A percentile compares a stretch with the other conserved stretches of the same genome.
phyloP scores from a whole-genome alignment of 2,888 invertebrate species.

The Apotomis betuletana region DNA sequence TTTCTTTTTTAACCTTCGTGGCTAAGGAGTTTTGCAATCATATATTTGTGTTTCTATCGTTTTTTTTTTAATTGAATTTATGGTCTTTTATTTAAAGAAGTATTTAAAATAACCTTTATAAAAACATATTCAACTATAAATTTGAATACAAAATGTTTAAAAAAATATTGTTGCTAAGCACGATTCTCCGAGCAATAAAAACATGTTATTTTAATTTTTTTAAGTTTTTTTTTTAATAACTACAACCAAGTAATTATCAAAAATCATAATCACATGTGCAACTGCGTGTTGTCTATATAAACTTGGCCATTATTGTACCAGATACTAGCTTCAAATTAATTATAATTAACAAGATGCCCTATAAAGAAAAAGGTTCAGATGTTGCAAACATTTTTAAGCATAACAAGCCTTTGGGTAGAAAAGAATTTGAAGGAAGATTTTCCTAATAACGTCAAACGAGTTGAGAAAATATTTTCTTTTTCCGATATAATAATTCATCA shows the following conservation, averaged over 20 bases:
- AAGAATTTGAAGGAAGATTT: neutral
- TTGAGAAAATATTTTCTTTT: neutral
- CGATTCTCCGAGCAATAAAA: no score
- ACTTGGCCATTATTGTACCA: neutral
- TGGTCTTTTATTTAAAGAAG: neutral
- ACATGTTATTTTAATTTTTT: no score
- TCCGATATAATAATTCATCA: neutral
- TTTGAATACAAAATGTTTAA: no score
- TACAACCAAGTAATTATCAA: no score
- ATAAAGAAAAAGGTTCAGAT: neutral
- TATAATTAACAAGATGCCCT: neutral
- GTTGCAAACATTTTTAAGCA: neutral
- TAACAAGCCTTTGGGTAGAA: neutral
- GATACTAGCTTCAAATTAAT: neutral
- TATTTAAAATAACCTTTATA: neutral
- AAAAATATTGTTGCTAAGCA: no score
- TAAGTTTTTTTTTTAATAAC: no score
- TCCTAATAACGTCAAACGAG: neutral
- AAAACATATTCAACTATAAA: no score
- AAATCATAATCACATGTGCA: no score
- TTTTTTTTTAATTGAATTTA: neutral
- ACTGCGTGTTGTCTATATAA: neutral
- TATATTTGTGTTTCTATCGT: neutral
- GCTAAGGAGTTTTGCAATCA: neutral
- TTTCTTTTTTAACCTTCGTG: neutral